Evolutionary conservation across 2,797 vertebrate species (phyloP).

Genomic region (Sternotherus odoratus): DNA sequence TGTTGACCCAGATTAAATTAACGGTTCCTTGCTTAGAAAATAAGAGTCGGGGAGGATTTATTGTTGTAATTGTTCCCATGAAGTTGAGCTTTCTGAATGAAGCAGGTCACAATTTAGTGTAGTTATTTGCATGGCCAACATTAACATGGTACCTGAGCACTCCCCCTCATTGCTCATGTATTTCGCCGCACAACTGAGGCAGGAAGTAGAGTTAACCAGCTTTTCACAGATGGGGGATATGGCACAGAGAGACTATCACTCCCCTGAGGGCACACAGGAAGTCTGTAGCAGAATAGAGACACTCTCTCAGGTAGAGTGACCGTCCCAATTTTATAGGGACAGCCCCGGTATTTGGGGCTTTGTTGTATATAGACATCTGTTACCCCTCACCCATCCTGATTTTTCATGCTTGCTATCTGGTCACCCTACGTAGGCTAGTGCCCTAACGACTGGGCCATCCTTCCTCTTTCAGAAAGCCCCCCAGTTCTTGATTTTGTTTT

Average conservation of each 20-base stretch:
- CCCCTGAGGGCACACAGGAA: not conserved
- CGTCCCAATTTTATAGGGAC: too few species aligned
- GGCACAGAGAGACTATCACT: too few species aligned
- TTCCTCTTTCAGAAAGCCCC: not conserved
- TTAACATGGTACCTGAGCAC: not conserved
- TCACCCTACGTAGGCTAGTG: not conserved
- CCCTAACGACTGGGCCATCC: not conserved
- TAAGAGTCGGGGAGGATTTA: not conserved
- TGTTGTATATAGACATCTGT: too few species aligned
- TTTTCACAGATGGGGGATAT: not conserved
- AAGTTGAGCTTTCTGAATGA: conserved; percentile 29
- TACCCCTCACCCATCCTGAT: too few species aligned
- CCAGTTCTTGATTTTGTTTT: not conserved
- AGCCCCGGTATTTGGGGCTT: too few species aligned
- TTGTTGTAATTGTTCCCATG: not conserved
- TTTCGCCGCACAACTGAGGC: not conserved
- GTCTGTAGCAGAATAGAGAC: not conserved
- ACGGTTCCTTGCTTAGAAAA: not conserved
- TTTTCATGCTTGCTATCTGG: too few species aligned
- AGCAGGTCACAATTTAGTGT: not conserved
- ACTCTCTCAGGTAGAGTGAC: not conserved
- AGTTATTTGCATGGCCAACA: not conserved
- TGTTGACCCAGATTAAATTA: not conserved
- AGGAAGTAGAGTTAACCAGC: not conserved
- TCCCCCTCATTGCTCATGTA: not conserved